Evolutionary conservation across 1,140 invertebrate species (phyloP), one percentile per base, ranked within the genome.

Genomic region (Pseudomyrmex dendroicus): DNA sequence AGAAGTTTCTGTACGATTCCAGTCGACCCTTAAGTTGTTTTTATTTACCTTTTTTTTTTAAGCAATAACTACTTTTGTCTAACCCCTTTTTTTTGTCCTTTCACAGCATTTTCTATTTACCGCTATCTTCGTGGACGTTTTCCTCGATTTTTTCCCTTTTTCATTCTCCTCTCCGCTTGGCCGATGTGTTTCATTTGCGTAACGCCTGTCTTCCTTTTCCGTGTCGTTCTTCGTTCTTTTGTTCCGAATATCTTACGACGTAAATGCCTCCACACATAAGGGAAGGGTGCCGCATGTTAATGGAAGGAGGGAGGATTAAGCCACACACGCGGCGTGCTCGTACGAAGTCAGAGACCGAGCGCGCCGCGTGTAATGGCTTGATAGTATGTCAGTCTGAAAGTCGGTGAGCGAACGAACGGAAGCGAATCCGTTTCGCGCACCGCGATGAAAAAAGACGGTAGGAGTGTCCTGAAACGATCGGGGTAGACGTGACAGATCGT

Each of bases 381-480:
- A 35, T 35, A 35, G 35, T 35, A 7, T 35, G 86, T 88, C 90
- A 92, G 91, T 92, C 88, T 91, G 64, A 85, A 87, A 90, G 87
- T 61, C 22, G 10, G 73, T 25, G 46, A 63, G 46, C 56, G 66
- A 25, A 25, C 20, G 15, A 35, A 57, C 52, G 73, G n/a, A 13
- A 77, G n/a, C 50, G 63, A 77, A 77, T 57, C 63, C 50, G 57
- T 35, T 35, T 35, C 35, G 78, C 35, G 54, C 76, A 22, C 8
- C 17, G 46, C 63, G 52, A 25, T 12, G 35, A 35, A 35, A 35
- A 35, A 35, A 35, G 35, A 35, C 35, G 35, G 35, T 35, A 7
- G 35, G 7, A 35, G 35, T 35, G 35, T 35, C 5, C 35, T 7
- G 35, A 35, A 35, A 35, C 35, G 5, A 35, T 35, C 35, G 35